These are phyloP conservation scores for Drosophila grimshawi DNA, from an alignment of 1,140 invertebrate genomes.

Conservation along the genomic window DNA sequence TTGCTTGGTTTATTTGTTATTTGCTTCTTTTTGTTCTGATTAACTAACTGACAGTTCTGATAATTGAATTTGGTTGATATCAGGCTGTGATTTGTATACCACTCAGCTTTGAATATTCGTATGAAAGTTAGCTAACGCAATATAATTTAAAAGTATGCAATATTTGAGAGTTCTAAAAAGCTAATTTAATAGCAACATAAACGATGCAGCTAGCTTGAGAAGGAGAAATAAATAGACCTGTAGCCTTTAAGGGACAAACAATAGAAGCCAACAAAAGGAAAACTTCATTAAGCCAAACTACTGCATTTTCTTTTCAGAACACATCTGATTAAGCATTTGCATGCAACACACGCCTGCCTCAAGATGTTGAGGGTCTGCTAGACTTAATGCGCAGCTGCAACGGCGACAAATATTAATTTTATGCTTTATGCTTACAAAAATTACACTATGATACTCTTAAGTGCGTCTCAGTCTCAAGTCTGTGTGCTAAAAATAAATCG, in stretches of 20 bases:
- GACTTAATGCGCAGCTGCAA: constrained; percentile 43
- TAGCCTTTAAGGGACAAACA: too few species aligned
- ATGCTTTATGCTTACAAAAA: constrained; percentile 32
- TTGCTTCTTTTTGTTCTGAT: constrained; percentile 9
- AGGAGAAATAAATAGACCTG: too few species aligned
- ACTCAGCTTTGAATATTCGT: too few species aligned
- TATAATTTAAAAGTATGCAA: too few species aligned
- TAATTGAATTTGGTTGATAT: constrained; percentile 4
- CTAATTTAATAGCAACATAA: too few species aligned
- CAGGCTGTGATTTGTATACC: not conserved
- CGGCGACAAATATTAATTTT: constrained; percentile 58
- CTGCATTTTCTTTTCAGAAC: not conserved
- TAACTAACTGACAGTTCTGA: constrained; percentile 23
- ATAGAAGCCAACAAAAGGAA: not conserved
- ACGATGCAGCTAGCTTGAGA: too few species aligned
- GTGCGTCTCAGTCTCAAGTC: not conserved
- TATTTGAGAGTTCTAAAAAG: too few species aligned
- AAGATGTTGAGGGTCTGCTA: not conserved
- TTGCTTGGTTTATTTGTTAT: not conserved
- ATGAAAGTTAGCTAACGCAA: too few species aligned
- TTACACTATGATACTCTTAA: not conserved
- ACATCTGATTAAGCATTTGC: constrained; percentile 16
- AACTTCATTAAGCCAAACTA: not conserved
- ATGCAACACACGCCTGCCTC: constrained; percentile 3
- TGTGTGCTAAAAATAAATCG: constrained; percentile 20